A percentile compares a stretch with the other conserved stretches of the same genome.
These are phyloP conservation scores for Meda fulgida DNA, from an alignment of 2,797 vertebrate species.

Conservation along the genomic window DNA sequence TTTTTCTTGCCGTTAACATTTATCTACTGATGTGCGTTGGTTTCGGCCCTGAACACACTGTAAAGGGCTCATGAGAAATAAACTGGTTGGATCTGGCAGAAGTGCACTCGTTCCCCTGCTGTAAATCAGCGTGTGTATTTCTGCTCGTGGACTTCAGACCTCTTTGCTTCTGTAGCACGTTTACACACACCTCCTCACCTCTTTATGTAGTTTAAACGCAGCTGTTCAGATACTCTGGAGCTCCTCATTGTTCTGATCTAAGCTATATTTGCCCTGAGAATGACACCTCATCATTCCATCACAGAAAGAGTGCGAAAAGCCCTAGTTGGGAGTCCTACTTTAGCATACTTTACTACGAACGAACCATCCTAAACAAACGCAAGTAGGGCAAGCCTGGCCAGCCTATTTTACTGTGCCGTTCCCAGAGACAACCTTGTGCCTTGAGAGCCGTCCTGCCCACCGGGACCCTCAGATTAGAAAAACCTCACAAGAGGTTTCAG, in stretches of 20 bases:
- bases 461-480: conserved; percentile 80
- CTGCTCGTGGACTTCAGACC: neutral
- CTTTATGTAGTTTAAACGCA: neutral
- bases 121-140: neutral
- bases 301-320: neutral
- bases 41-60: neutral
- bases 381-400: conserved; percentile 79
- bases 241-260: neutral
- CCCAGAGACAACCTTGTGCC: conserved; percentile 75
- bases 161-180: neutral
- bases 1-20: neutral
- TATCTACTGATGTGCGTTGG: neutral
- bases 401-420: conserved; percentile 78
- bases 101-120: neutral
- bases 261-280: neutral
- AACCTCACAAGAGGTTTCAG: conserved; percentile 53
- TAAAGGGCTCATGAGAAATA: neutral
- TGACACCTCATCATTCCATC: neutral
- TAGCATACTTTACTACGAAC: conserved; percentile 26
- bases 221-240: neutral
- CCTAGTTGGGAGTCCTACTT: conserved; percentile 37
- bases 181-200: neutral
- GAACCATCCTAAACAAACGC: conserved; percentile 31
- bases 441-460: conserved; percentile 65
- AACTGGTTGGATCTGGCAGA: too few relatives aligned